Evolutionary conservation across 2,113 vertebrate genomes (phyloP).

Genomic region (Pluvialis apricaria): DNA sequence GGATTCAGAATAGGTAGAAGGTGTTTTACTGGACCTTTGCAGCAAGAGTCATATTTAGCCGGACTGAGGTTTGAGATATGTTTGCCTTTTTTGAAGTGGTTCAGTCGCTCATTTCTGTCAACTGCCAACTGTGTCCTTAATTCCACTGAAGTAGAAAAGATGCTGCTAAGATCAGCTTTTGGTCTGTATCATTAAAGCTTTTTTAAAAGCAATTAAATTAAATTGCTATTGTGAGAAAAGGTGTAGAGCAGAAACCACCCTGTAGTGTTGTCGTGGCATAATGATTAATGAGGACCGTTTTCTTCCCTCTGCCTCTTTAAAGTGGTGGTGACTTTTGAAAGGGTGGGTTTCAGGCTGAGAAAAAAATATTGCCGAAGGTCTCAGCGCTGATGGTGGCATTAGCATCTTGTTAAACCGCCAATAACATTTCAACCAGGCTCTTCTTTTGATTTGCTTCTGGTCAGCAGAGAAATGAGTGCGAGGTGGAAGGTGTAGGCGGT

Average conservation of each 20-base stretch:
- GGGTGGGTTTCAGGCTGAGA: background rate
- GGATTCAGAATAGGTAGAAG: background rate
- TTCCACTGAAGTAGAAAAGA: slow-evolving; percentile 41
- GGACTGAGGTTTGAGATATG: slow-evolving; percentile 1
- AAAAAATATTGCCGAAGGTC: background rate
- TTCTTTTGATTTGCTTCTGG: background rate
- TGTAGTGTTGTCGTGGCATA: slow-evolving; percentile 24
- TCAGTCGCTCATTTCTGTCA: slow-evolving; percentile 3
- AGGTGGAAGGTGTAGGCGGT: background rate
- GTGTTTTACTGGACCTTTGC: background rate
- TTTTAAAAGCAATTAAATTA: slow-evolving; percentile 63
- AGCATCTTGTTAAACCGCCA: background rate
- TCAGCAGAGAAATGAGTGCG: background rate
- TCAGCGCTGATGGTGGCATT: background rate
- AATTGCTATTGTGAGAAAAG: slow-evolving; percentile 43
- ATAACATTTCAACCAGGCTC: background rate
- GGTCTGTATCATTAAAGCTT: slow-evolving; percentile 40
- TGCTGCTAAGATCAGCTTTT: slow-evolving; percentile 51
- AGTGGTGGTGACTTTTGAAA: slow-evolving; percentile 36
- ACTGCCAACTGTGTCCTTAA: slow-evolving; percentile 49
- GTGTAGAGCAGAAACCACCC: slow-evolving; percentile 50
- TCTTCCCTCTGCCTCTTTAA: slow-evolving; percentile 31
- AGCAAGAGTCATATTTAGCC: background rate
- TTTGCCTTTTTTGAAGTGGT: slow-evolving; percentile 46
- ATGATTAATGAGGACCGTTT: slow-evolving; percentile 51